Conservation (phyloP, 2,113 vertebrate genomes). For the Lepus timidus region DNA sequence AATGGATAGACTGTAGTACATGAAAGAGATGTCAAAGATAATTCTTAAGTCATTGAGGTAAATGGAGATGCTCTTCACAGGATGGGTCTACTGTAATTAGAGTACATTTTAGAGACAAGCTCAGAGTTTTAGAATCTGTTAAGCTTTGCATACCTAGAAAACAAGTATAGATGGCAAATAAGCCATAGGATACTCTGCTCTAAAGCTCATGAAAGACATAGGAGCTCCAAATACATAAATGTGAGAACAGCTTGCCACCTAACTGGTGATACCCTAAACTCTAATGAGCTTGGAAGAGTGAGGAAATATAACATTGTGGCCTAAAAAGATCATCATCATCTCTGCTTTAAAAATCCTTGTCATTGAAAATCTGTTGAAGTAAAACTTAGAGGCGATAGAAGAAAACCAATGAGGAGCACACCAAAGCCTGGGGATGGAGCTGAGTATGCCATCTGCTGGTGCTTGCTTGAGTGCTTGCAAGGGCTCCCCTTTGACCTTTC, state of each 20-base stretch:
- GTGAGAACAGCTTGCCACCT: neutral
- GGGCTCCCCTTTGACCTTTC: constrained; percentile 29
- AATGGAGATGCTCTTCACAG: neutral
- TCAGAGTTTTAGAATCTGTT: neutral
- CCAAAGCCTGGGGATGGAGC: neutral
- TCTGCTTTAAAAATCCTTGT: constrained; percentile 11
- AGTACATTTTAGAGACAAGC: neutral
- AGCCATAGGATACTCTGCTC: too few species aligned
- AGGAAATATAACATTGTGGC: neutral
- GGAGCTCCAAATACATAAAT: neutral
- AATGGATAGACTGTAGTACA: neutral
- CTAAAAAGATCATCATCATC: neutral
- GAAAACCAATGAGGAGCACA: neutral
- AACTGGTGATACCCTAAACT: neutral
- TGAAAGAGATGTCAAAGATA: neutral
- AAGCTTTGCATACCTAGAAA: neutral
- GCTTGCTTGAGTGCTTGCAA: constrained; percentile 20
- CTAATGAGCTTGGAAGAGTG: neutral
- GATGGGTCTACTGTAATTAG: neutral
- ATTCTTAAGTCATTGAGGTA: neutral
- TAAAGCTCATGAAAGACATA: neutral
- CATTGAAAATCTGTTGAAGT: neutral
- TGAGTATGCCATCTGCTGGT: neutral
- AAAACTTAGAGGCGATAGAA: neutral
- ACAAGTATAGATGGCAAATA: neutral